A percentile compares a stretch with the other conserved stretches of the same genome.
phyloP scores from a whole-genome alignment of 2,113 vertebrate species.

The Ptilonorhynchus violaceus region DNA sequence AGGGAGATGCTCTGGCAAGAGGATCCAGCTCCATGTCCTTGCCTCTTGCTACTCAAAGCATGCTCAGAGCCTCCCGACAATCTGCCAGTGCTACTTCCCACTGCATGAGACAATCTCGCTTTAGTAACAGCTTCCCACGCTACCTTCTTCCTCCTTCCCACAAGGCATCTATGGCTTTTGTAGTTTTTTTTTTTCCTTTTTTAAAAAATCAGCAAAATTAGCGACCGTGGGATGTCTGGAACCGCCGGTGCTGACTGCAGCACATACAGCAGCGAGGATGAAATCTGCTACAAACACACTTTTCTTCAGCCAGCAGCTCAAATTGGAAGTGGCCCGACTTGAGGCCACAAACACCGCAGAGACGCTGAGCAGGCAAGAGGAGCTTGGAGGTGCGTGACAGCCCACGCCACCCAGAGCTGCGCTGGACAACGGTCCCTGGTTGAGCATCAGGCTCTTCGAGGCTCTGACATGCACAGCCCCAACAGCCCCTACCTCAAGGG shows the following conservation, averaged over 20 bases:
- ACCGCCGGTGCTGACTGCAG: background rate
- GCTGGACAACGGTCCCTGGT: accelerated
- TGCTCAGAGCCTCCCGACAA: background rate
- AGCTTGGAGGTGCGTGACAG: background rate
- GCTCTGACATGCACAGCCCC: background rate
- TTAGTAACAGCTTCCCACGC: background rate
- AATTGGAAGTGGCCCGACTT: background rate
- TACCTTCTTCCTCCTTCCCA: conserved; percentile 6
- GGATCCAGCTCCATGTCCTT: background rate
- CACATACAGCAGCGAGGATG: background rate
- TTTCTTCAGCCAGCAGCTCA: background rate
- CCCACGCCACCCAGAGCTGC: accelerated
- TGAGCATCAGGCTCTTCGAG: background rate
- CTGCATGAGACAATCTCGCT: background rate
- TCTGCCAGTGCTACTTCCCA: background rate
- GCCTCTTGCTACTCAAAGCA: background rate
- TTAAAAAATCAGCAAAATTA: background rate
- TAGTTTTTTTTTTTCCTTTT: background rate
- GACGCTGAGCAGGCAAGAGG: background rate
- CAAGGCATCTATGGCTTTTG: background rate
- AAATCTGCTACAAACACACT: background rate
- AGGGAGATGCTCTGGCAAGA: background rate
- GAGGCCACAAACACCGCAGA: background rate
- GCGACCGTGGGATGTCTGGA: background rate
- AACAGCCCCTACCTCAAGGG: conserved; percentile 68